Conservation (phyloP, 2,888 invertebrate species). For the Aspidiotus rigidus region DNA sequence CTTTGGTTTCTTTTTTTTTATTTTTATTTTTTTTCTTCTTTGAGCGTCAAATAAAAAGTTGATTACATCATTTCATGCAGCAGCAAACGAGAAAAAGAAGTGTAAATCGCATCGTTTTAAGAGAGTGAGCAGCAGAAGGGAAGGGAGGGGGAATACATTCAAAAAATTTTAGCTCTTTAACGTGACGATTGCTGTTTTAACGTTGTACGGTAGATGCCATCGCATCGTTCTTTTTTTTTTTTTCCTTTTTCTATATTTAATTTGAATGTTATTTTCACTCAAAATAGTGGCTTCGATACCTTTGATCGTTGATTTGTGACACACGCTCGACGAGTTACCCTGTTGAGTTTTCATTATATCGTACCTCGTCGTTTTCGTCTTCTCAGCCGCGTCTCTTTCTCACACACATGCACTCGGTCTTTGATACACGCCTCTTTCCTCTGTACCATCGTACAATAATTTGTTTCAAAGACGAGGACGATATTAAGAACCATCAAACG, state of each 20-base stretch:
- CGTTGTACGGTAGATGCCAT: no score
- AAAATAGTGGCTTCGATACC: slow-evolving; percentile 4
- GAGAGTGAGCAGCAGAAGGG: no score
- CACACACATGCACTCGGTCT: no score
- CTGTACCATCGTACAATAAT: background rate
- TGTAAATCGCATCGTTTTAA: no score
- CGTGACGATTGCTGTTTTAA: no score
- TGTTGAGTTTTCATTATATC: background rate
- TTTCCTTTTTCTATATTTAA: background rate
- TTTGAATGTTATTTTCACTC: background rate
- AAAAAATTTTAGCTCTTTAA: no score
- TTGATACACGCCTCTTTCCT: background rate
- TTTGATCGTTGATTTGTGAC: slow-evolving; percentile 4
- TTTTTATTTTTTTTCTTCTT: no score
- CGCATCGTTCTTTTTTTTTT: background rate
- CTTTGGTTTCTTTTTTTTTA: no score
- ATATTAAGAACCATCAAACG: slow-evolving; percentile 2
- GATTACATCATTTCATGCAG: no score
- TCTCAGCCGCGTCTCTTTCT: background rate
- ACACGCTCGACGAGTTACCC: slow-evolving; percentile 4
- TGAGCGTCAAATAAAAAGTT: no score
- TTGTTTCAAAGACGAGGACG: background rate
- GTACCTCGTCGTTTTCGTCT: background rate
- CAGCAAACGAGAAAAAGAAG: no score
- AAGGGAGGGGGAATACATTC: no score